phyloP scores from a whole-genome alignment of 2,888 invertebrate species.

The Priocnemis perturbator region DNA sequence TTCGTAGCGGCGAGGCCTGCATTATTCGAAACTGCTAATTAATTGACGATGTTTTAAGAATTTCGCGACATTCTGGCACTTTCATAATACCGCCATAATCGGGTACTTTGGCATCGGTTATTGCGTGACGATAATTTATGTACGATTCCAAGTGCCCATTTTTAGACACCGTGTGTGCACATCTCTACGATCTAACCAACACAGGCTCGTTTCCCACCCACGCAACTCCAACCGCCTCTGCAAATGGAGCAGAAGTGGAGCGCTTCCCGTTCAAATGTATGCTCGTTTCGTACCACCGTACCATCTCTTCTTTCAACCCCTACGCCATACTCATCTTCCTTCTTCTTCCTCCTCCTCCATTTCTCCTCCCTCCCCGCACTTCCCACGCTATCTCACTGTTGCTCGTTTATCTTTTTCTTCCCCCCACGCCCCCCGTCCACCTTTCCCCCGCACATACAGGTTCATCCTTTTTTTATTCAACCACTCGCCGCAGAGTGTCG shows the following conservation, averaged over 20 bases:
- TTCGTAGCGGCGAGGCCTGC: too few species aligned
- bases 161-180: too few species aligned
- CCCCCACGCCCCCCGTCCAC: not conserved
- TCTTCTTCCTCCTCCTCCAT: not conserved
- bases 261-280: slow-evolving; percentile 43
- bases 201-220: slow-evolving; percentile 22
- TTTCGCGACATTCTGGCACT: too few species aligned
- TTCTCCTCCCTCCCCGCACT: not conserved
- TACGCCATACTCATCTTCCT: not conserved
- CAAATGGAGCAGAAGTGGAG: slow-evolving; percentile 59
- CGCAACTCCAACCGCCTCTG: slow-evolving; percentile 37
- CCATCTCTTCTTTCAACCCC: slow-evolving; percentile 15
- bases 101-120: too few species aligned
- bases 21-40: too few species aligned
- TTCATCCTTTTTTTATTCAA: not conserved
- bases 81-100: too few species aligned
- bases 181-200: not conserved
- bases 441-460: too few species aligned
- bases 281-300: slow-evolving; percentile 33
- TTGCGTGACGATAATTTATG: too few species aligned
- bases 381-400: not conserved
- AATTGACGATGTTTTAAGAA: too few species aligned
- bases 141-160: too few species aligned
- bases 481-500: slow-evolving; percentile 17
- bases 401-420: not conserved